Evolutionary conservation across 2,797 vertebrate genomes (phyloP).

Genomic region (Microchirus variegatus): DNA sequence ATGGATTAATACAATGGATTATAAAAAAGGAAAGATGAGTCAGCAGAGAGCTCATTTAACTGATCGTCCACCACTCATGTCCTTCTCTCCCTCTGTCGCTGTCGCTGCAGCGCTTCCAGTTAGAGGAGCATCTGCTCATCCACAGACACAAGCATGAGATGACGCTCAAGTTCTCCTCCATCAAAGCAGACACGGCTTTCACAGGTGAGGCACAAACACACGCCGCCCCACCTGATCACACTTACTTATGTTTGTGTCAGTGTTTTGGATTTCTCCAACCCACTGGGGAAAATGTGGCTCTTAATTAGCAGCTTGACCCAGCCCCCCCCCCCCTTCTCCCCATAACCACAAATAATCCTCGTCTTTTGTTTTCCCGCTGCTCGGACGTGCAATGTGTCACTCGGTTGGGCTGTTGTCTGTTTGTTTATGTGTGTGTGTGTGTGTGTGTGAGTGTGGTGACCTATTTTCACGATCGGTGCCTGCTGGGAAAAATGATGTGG

Average conservation of each 20-base stretch:
- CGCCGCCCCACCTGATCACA: not conserved
- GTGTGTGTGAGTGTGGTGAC: conserved; percentile 21
- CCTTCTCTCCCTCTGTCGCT: conserved; percentile 45
- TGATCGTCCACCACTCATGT: conserved; percentile 22
- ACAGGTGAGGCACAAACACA: conserved; percentile 84
- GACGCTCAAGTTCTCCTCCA: conserved; percentile 96
- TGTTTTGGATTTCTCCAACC: not conserved
- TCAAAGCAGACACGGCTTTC: conserved; percentile 92
- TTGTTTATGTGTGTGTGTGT: conserved; percentile 22
- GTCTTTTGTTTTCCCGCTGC: not conserved
- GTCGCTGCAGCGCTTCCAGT: conserved; percentile 91
- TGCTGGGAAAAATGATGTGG: conserved; percentile 49
- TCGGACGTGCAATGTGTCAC: conserved; percentile 10
- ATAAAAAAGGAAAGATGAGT: conserved; percentile 1
- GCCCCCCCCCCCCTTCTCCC: too few species aligned
- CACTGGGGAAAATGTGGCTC: not conserved
- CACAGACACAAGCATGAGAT: conserved; percentile 99
- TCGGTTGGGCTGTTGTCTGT: conserved; percentile 18
- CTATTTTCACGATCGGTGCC: conserved; percentile 34
- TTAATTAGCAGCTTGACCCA: not conserved
- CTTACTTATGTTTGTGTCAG: not conserved
- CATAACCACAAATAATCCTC: not conserved
- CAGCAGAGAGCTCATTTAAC: conserved; percentile 28
- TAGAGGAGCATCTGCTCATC: conserved; percentile 97
- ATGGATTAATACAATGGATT: too few species aligned